A percentile compares a stretch with the other conserved stretches of the same genome.
phyloP scores from a whole-genome alignment of 2,113 vertebrate species.

The Meleagris gallopavo region DNA sequence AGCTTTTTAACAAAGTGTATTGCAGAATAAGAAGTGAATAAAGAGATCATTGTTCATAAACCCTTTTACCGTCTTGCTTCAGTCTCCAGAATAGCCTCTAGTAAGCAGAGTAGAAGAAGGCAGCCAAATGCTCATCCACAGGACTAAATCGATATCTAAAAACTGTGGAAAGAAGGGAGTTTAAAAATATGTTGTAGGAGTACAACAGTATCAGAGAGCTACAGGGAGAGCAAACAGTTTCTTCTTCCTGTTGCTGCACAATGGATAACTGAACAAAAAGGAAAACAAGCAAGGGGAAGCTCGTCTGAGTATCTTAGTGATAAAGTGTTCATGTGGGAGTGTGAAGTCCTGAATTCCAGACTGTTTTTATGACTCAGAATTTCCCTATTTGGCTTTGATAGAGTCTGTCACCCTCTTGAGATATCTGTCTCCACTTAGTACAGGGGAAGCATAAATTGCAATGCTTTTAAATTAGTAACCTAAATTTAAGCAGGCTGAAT shows the following conservation, averaged over 20 bases:
- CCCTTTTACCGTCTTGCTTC: neutral
- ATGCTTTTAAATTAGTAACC: neutral
- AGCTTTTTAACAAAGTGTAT: neutral
- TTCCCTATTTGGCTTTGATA: neutral
- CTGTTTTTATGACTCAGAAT: neutral
- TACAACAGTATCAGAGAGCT: neutral
- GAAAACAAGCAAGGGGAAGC: neutral
- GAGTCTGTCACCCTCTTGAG: neutral
- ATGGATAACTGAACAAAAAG: neutral
- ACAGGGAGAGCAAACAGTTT: neutral
- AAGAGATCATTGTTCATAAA: neutral
- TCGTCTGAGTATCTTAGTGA: neutral
- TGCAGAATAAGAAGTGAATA: neutral
- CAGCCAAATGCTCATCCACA: accelerated
- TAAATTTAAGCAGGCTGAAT: neutral
- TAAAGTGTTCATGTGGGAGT: accelerated
- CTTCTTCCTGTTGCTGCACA: neutral
- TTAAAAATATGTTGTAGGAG: neutral
- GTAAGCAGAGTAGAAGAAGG: neutral
- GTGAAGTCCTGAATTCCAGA: neutral
- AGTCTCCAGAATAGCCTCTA: neutral
- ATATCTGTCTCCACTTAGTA: neutral
- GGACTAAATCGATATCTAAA: neutral
- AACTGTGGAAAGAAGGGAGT: neutral
- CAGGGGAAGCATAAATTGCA: neutral